Base-by-base conservation (phyloP, 1,140 invertebrate species). In the Steinernema khuongi region DNA sequence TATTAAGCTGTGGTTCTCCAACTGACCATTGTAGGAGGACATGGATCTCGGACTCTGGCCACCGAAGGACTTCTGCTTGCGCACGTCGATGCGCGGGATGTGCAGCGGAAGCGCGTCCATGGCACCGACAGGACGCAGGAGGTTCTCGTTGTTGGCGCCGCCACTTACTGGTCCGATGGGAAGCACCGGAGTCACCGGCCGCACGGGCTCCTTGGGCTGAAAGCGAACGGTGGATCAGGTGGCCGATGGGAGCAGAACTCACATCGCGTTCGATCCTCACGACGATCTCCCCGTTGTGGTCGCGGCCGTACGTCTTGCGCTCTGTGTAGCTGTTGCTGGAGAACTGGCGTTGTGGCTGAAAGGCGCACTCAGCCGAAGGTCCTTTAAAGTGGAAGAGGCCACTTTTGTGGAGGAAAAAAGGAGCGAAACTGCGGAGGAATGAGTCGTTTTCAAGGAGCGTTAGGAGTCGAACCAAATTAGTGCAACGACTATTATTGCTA, bases 201-300 rank as follows among this genome's bases (percentile, higher is more conserved):
- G 70, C 0, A 77, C 73, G 14, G 76, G 76, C 28, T 77, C 76
- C 14, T 41, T 29, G 19, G 76, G 76, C 76, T 77, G 71, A 41
- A 77, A 72, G 67, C 36, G n/a, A 41, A 7, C n/a, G 7, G 7
- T 41, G 36, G 36, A 41, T 41, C 36, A 7, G 36, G 36, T 41
- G 26, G 30, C 26, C 4, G 14, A 73, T 7, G 18, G 33, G 17
- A 31, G 68, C 1, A 29, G 17, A 4, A 72, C 76, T 72, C 30
- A 77, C 76, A 71, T 77, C 72, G 44, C 75, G 71, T 70, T 77
- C 76, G 30, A 77, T 77, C 67, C 76, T 77, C 70, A 77, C 76
- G 1, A 77, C 76, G 32, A 77, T 66, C 26, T 77, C 74, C 32
- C 76, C 76, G 31, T 77, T 77, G 32, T 77, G 73, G 72, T 77